Base-by-base conservation (phyloP, 2,888 invertebrate species). In the Periphyllus acericola region DNA sequence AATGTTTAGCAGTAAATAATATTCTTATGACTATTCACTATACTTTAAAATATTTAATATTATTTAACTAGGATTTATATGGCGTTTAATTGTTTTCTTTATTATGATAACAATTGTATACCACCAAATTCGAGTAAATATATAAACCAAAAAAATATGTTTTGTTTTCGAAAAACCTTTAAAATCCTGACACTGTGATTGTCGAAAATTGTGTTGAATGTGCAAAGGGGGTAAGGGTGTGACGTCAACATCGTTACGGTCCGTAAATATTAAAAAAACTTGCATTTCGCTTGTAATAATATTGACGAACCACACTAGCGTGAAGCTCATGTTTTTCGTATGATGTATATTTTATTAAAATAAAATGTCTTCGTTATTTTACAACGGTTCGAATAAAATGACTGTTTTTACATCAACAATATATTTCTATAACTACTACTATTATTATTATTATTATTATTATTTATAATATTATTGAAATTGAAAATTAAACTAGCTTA, bases 181-280 rank as follows among this genome's bases (percentile, higher is more conserved):
- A 40, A 79, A 55, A 25, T n/a, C 3, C 21, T 21, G 21, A 60
- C 21, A 40, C 40, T 32, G 36, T 60, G 75, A 66, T 75, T 66
- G 29, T 75, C 60, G 32, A 83, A 83, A 66, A 60, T 75, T 17
- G 25, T 32, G 60, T 83, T 29, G 36, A 17, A 36, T 75, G 14
- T 46, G n/a, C 25, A 8, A 32, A 29, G 19, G 60, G 17, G 5
- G 29, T 4, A 66, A 40, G 32, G 8, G 21, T 36, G 52, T 0
- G 72, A 25, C 29, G 72, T 86, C 86, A 86, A 86, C 79, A 86
- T 86, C 86, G 79, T 86, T 86, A 86, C 40, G 60, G 40, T 72
- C 36, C 29, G 86, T 86, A 86, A 86, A 86, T 25, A 86, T 72
- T 5, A 85, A 29, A 46, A 79, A n/a, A 14, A 14, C 55, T 3